These are phyloP conservation scores for Miichthys miiuy DNA, from an alignment of 2,797 vertebrate species.

Conservation along the genomic window DNA sequence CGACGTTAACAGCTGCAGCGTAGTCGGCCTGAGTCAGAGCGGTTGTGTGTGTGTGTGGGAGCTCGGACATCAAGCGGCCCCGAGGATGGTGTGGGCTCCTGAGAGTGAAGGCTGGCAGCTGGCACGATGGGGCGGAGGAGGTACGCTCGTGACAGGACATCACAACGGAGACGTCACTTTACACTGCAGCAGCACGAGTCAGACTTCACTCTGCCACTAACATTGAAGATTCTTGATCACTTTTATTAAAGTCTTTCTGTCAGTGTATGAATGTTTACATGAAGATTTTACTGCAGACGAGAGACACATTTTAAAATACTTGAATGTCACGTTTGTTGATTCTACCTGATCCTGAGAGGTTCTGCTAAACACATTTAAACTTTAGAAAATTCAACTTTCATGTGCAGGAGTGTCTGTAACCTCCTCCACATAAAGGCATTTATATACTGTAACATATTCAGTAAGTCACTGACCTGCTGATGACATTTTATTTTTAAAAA, in stretches of 20 bases:
- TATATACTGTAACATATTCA: slow-evolving; percentile 1
- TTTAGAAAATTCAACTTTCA: background rate
- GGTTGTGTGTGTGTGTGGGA: slow-evolving; percentile 74
- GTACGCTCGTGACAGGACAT: slow-evolving; percentile 72
- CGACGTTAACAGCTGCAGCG: slow-evolving; percentile 47
- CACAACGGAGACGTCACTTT: slow-evolving; percentile 75
- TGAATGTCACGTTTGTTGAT: background rate
- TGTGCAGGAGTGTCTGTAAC: background rate
- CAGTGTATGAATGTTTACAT: background rate
- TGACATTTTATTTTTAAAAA: background rate
- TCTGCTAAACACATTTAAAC: background rate
- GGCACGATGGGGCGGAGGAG: slow-evolving; percentile 68
- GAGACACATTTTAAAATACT: slow-evolving; percentile 2
- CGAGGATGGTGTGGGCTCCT: slow-evolving; percentile 42
- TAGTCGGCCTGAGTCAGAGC: slow-evolving; percentile 74
- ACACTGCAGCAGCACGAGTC: slow-evolving; percentile 26
- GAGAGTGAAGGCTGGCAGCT: slow-evolving; percentile 75
- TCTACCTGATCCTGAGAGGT: background rate
- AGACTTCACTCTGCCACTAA: background rate
- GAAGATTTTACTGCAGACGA: slow-evolving; percentile 33
- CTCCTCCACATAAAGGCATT: background rate
- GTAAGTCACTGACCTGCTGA: background rate
- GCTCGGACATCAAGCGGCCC: slow-evolving; percentile 1
- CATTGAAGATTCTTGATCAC: background rate
- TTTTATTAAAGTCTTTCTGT: slow-evolving; percentile 12